Conservation (phyloP, 2,888 invertebrate genomes). For the Crioceris asparagi region DNA sequence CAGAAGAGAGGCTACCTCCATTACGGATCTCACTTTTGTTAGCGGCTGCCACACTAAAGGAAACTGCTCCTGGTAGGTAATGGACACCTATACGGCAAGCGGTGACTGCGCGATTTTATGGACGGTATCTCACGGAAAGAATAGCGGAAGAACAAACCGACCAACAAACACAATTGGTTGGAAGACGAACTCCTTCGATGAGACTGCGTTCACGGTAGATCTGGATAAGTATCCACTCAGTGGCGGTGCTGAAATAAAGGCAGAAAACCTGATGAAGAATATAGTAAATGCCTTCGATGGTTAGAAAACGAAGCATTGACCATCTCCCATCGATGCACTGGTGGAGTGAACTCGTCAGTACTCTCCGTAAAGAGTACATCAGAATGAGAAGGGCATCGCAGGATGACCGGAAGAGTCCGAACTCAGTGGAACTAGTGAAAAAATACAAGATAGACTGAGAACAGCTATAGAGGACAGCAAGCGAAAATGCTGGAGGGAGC, state of each 20-base stretch:
- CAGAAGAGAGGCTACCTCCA: too few species aligned
- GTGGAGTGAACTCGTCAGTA: background rate
- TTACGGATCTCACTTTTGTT: too few species aligned
- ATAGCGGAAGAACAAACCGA: too few species aligned
- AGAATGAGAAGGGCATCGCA: background rate
- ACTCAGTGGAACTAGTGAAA: background rate
- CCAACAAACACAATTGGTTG: too few species aligned
- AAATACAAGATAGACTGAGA: background rate
- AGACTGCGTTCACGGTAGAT: conserved; percentile 2
- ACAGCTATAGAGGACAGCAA: conserved; percentile 4
- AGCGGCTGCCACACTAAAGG: too few species aligned
- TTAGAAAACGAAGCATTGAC: too few species aligned
- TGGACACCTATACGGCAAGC: too few species aligned
- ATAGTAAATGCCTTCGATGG: background rate
- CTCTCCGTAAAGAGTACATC: background rate
- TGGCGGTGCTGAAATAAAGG: background rate
- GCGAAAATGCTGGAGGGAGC: conserved; percentile 4
- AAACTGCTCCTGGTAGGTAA: background rate
- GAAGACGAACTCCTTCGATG: conserved; percentile 4
- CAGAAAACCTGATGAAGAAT: background rate
- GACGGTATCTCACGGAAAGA: too few species aligned
- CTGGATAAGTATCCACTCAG: background rate
- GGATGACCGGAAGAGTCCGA: background rate
- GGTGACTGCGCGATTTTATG: too few species aligned
- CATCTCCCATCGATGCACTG: too few species aligned